Conservation (phyloP, 2,888 invertebrate species). For the Ischnus inquisitorius region DNA sequence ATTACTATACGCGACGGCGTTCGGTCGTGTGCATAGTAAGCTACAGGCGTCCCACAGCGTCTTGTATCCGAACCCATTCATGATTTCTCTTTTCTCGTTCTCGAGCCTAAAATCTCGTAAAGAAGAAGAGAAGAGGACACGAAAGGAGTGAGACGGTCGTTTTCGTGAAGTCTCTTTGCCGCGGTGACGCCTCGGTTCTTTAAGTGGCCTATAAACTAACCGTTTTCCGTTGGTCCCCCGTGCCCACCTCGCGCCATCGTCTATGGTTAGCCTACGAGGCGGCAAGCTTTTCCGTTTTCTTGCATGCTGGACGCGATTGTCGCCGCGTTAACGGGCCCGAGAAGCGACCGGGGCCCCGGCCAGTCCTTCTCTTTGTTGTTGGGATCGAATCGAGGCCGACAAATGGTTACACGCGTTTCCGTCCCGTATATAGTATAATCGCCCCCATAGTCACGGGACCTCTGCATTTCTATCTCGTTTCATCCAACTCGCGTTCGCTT, state of each 20-base stretch:
- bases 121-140: constrained; percentile 8
- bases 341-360: constrained; percentile 34
- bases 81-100: constrained; percentile 4
- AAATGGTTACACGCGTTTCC: constrained; percentile 73
- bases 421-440: constrained; percentile 17
- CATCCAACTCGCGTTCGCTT: constrained; percentile 35
- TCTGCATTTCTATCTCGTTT: constrained; percentile 22
- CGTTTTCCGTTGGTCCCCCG: constrained; percentile 54
- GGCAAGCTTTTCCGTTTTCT: constrained; percentile 54
- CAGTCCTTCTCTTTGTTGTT: constrained; percentile 58
- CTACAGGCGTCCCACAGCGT: constrained; percentile 13
- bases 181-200: constrained; percentile 57
- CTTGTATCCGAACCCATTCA: constrained; percentile 45
- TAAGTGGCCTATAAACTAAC: constrained; percentile 76
- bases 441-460: constrained; percentile 13
- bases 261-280: neutral
- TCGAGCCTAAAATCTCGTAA: neutral
- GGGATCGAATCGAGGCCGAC: constrained; percentile 67
- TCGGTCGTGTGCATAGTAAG: constrained; percentile 3
- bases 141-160: constrained; percentile 23
- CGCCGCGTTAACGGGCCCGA: constrained; percentile 43
- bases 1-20: constrained; percentile 11
- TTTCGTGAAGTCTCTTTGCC: constrained; percentile 51
- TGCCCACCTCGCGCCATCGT: constrained; percentile 14
- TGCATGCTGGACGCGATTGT: constrained; percentile 50